These are phyloP conservation scores for Damaliscus lunatus DNA, from an alignment of 2,113 vertebrate species.

Conservation along the genomic window DNA sequence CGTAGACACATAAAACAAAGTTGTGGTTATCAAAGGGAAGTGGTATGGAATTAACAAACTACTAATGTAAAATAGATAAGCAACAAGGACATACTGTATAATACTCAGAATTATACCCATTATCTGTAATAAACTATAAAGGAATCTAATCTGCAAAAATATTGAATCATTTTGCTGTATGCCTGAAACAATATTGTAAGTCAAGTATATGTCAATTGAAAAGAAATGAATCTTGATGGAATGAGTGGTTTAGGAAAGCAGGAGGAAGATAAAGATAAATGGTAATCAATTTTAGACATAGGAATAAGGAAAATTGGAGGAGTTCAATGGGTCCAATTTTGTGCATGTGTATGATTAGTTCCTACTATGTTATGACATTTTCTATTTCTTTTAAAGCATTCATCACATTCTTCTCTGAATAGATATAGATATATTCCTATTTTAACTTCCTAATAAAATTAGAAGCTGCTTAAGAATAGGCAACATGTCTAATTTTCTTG, in stretches of 20 bases:
- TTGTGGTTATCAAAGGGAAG: background rate
- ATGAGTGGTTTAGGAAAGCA: background rate
- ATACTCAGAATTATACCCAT: background rate
- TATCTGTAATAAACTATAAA: background rate
- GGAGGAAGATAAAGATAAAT: background rate
- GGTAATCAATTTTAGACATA: background rate
- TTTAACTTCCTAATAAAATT: background rate
- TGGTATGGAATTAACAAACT: background rate
- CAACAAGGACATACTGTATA: background rate
- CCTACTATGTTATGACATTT: background rate
- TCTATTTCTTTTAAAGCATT: background rate
- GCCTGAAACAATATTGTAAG: background rate
- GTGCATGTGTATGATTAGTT: background rate
- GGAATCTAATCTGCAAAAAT: background rate
- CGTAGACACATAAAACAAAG: background rate
- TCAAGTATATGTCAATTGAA: background rate
- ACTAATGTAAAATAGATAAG: background rate
- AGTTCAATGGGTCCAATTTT: background rate
- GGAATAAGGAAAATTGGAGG: background rate
- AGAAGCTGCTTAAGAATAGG: background rate
- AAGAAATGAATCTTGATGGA: background rate
- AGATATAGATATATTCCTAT: background rate
- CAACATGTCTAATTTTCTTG: background rate
- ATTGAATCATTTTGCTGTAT: background rate
- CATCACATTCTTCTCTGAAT: background rate